Base-by-base conservation (phyloP, 2,113 vertebrate genomes). In the Paramisgurnus dabryanus region DNA sequence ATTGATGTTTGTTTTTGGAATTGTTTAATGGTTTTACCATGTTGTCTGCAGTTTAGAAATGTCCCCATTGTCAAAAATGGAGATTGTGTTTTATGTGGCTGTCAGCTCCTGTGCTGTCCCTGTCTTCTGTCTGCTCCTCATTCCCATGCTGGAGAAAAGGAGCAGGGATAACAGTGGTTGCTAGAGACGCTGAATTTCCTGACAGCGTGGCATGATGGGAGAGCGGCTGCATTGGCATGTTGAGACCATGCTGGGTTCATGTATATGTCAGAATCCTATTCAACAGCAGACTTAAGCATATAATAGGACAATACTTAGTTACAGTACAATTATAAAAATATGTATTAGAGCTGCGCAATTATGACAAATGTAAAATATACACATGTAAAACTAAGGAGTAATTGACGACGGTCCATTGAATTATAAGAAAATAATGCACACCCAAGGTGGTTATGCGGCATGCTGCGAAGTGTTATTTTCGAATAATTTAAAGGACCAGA, bases 21-120 rank as follows among this genome's bases (percentile, higher is more conserved):
- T 90, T 87, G 81, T 87, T 90, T 91, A 91, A 92, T 91, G 90
- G 91, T 90, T 90, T 92, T 88, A 87, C 89, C 91, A 91, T 92
- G 89, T 93, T 92, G 89, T 89, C 85, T 85, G 88, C 87, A 85
- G 90, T 90, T 92, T 89, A 92, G 89, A 92, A 87, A 90, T 86
- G 90, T 90, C 89, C 91, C 89, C 89, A 92, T 92, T 93, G 90
- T 93, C 91, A 93, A 91, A 92, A 91, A 91, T 93, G 92, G 89
- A 93, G 92, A 93, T 92, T 91, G 90, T 91, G 85, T 91, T 90
- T 92, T 86, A 89, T 83, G 90, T 90, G 89, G 87, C 91, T 93
- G 92, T 93, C 92, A 93, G 76, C 86, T 89, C 82, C 83, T 85
- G 85, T 85, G 43, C 79, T 91, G 88, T 89, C 80, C 82, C 78